Evolutionary conservation across 2,888 invertebrate species (phyloP), one percentile per base, ranked within the genome.

Genomic region (Zygothrica quintamaculata): DNA sequence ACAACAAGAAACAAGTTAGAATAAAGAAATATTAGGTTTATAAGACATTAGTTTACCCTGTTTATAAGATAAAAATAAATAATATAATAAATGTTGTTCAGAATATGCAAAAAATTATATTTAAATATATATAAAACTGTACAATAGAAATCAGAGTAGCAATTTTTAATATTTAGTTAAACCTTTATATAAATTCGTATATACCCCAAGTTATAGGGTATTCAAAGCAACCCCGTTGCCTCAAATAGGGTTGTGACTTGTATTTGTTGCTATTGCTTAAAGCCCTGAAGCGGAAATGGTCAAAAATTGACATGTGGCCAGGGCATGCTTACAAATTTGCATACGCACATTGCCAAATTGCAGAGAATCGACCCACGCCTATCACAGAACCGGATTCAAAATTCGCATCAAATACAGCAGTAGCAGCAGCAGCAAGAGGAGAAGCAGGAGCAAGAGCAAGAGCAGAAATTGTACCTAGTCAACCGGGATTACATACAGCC

Each of bases 271-370:
- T 60, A 48, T 50, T 52, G 69, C 66, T 74, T 69, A 56, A 53
- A 7, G 62, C 46, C 56, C 37, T 66, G 48, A 65, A 43, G 70
- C 80, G 84, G 84, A 81, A 84, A 77, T 84, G 80, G 80, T 81
- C 80, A 81, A 74, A 74, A 74, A 84, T 62, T 75, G 80, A 84
- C 80, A 84, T 81, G 80, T 81, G 80, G 80, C 77, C 61, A 58
- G 61, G 18, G 22, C 15, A 26, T 18, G 59, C 44, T 48, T 26
- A 9, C 13, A 42, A 72, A 71, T 85, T 84, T 84, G 85, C 82
- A 84, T 84, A 84, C 85, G 82, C 79, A 84, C 69, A 69, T 78
- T 76, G 68, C 65, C 42, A 61, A 76, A 47, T 67, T 64, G 58
- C 64, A 37, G 18, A 22, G 25, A 72, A 48, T 37, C 43, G 59